phyloP scores from a whole-genome alignment of 2,113 vertebrate genomes.

The Austrofundulus limnaeus region DNA sequence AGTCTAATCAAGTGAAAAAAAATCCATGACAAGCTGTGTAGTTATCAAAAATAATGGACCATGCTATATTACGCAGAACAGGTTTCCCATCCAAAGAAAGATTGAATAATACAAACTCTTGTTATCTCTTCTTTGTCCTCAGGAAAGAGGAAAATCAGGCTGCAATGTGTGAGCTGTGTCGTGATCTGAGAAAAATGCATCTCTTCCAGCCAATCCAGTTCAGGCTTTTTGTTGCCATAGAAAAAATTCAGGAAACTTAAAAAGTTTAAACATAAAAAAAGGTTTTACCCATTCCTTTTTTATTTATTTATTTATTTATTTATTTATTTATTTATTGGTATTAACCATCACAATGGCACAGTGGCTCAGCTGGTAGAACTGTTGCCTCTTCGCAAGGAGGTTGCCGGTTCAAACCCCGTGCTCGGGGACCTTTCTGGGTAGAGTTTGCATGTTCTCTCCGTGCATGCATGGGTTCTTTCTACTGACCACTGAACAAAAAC shows the following conservation, averaged over 20 bases:
- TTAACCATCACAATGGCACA: no score
- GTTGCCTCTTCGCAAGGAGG: no score
- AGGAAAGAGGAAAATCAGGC: slow-evolving; percentile 1
- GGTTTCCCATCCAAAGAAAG: slow-evolving; percentile 10
- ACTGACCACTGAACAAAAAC: no score
- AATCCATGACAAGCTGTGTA: slow-evolving; percentile 28
- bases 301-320: no score
- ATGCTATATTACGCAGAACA: background rate
- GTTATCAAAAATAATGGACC: slow-evolving; percentile 30
- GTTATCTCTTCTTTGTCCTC: slow-evolving; percentile 17
- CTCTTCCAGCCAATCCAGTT: slow-evolving; percentile 11
- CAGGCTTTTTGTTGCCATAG: slow-evolving; percentile 6
- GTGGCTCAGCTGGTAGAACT: no score
- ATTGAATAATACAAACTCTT: slow-evolving; percentile 7
- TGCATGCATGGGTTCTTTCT: no score
- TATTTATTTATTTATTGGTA: no score
- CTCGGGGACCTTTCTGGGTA: no score
- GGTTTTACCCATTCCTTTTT: no score
- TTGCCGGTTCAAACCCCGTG: no score
- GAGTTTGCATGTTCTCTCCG: no score
- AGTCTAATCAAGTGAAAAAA: background rate
- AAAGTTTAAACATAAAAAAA: background rate
- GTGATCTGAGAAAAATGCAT: slow-evolving; percentile 9
- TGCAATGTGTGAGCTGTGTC: background rate
- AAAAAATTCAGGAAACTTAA: background rate